Base-by-base conservation (phyloP, 1,140 invertebrate genomes). In the Propsilocerus akamusi region DNA sequence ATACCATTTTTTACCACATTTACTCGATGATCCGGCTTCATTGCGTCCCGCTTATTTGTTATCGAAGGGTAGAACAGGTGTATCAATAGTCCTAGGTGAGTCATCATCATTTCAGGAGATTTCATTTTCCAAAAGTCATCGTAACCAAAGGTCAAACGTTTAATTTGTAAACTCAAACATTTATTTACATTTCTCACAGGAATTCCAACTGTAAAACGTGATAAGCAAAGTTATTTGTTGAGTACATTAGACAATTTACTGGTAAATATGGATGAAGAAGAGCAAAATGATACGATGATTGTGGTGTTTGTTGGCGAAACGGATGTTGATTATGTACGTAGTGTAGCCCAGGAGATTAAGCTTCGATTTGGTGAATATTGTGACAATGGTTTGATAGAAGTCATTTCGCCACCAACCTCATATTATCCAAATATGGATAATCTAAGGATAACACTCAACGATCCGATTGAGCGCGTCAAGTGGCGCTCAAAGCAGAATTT, bases 401-500 rank as follows among this genome's bases (percentile, higher is more conserved):
- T 97, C 8, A 76, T 97, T 51, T 76, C 88, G 2, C 92, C 93
- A 1, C 78, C 87, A 3, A 57, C 78, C 0, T 73, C 80, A 1
- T 97, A 88, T 61, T 97, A 97, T 68, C 93, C 94, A 0, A 78
- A 96, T 63, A 76, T 95, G 49, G 72, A 84, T 26, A 76, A 76
- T 30, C 58, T 93, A 24, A 74, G 76, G 12, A 71, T 79, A 22
- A 94, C 88, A 1, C 69, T 96, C 4, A 91, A 91, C 0, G 93
- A 97, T 67, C 77, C 88, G 4, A 70, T 77, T 51, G 89, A 95
- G 59, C 72, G 93, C 24, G 87, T 96, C 0, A 74, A 82, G 55
- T 97, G 94, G 94, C 72, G 93, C 46, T 92, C 91, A 2, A 98
- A 97, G 62, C 94, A 98, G 66, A 97, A 97, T 67, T 91, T 95